Evolutionary conservation across 2,797 vertebrate genomes (phyloP), one percentile per base, ranked within the genome.

Genomic region (Dendrocincla fuliginosa): DNA sequence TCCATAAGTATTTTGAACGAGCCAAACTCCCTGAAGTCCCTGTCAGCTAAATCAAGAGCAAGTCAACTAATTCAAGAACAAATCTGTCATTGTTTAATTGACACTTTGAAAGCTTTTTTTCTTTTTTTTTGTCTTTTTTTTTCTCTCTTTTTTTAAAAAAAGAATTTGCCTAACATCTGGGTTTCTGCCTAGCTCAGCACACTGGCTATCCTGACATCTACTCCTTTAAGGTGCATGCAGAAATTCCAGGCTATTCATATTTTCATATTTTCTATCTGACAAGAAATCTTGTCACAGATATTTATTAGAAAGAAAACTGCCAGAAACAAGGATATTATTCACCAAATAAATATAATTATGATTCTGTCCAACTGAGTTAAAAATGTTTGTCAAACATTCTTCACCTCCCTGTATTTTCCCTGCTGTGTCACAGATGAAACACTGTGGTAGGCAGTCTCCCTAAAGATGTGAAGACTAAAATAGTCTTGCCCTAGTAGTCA

Each of bases 61-160:
- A 61, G 80, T 84, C 55, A 85, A 15, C 46, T 69, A 57, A 68
- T 63, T 95, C 46, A 76, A 37, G 49, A 91, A 74, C 13, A 91
- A 52, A 87, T 91, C 50, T 81, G 18, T 79, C 79, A 79, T 74
- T 89, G 35, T 92, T 95, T 88, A 93, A 89, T 46, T 89, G 84
- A 73, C 27, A 60, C 49, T 87, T 76, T 27, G 32, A 91, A 88
- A 86, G 6, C 1, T 67, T 74, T 27, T 41, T 13, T 37, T 77
- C 4, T 4, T 3, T 23, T 53, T 56, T 63, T 76, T 56, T n/a
- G n/a, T 70, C 11, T 39, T 39, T 39, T 39, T 39, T 42, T 17
- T 42, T 42, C 16, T n/a, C n/a, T 37, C 41, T 42, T 42, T 42
- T 42, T 42, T 42, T 39, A 17, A 17, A 42, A 53, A 59, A 35